Conservation (phyloP, 2,113 vertebrate genomes). For the Proterorhinus semilunaris region DNA sequence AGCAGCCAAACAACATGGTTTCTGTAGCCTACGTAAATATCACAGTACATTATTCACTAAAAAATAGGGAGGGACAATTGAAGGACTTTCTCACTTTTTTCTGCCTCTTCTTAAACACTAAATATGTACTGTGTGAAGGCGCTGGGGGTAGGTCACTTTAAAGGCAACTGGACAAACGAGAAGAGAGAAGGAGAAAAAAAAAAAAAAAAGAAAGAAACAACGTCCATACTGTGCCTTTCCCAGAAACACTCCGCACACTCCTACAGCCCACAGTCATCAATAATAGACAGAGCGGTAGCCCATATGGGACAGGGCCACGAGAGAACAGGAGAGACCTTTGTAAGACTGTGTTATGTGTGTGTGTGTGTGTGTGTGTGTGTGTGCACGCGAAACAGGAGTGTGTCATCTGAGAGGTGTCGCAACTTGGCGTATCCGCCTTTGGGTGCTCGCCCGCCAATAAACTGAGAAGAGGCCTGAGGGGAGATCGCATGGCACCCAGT, state of each 20-base stretch:
- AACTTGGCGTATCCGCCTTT: conserved; percentile 43
- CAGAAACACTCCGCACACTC: conserved; percentile 22
- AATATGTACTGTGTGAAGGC: conserved; percentile 65
- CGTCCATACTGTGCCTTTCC: conserved; percentile 49
- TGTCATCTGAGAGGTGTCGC: conserved; percentile 28
- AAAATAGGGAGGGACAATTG: conserved; percentile 66
- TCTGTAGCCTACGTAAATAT: conserved; percentile 71
- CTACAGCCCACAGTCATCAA: conserved; percentile 44
- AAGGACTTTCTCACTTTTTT: conserved; percentile 52
- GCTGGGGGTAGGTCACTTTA: conserved; percentile 63
- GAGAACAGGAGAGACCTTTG: conserved; percentile 16
- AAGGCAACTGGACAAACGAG: conserved; percentile 67
- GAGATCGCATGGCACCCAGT: conserved; percentile 43
- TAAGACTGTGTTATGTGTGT: background rate
- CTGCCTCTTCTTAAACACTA: conserved; percentile 48
- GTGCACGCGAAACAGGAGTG: background rate
- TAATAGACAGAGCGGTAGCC: conserved; percentile 38
- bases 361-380: background rate
- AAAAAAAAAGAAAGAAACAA: conserved; percentile 10
- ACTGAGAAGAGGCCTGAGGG: conserved; percentile 34
- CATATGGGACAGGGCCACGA: conserved; percentile 25
- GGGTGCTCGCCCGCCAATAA: conserved; percentile 20
- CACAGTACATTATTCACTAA: conserved; percentile 72
- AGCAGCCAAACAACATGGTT: conserved; percentile 69
- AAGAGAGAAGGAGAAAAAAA: conserved; percentile 18